Evolutionary conservation across 2,797 vertebrate species (phyloP).

Genomic region (Gallirallus australis): DNA sequence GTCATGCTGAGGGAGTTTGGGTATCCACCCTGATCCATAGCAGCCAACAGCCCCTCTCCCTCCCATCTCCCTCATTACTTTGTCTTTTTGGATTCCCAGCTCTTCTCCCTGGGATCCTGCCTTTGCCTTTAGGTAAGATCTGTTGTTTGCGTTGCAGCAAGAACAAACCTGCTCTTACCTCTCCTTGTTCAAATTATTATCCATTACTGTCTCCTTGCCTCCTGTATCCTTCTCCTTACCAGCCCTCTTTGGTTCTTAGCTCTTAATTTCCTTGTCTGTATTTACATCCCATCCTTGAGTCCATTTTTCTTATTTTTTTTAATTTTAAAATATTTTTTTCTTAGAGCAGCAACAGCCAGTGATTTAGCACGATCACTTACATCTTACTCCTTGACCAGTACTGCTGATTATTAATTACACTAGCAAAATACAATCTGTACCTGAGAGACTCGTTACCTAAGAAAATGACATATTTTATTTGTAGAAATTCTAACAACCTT

Average conservation of each 20-base stretch:
- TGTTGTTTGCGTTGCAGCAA: neutral
- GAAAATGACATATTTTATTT: neutral
- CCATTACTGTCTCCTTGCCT: neutral
- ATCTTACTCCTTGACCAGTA: neutral
- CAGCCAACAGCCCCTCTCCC: neutral
- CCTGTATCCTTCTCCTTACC: neutral
- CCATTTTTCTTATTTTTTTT: neutral
- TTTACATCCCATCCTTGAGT: neutral
- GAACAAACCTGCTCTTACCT: neutral
- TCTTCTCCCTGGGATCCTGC: neutral
- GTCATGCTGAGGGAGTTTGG: neutral
- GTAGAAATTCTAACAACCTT: neutral
- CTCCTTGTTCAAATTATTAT: neutral
- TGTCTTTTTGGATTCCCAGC: neutral
- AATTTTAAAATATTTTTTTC: too few species aligned
- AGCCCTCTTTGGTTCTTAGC: neutral
- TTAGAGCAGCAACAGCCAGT: fast-evolving
- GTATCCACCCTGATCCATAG: neutral
- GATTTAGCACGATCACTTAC: neutral
- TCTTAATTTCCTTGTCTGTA: neutral
- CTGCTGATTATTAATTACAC: neutral
- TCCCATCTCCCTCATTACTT: neutral
- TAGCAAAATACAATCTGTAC: neutral
- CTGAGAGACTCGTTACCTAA: neutral
- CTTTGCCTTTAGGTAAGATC: neutral